Percentiles rank a stretch among this genome's conserved stretches.
Evolutionary conservation across 2,888 invertebrate genomes (phyloP).

Genomic region (Criorhina ranunculi): DNA sequence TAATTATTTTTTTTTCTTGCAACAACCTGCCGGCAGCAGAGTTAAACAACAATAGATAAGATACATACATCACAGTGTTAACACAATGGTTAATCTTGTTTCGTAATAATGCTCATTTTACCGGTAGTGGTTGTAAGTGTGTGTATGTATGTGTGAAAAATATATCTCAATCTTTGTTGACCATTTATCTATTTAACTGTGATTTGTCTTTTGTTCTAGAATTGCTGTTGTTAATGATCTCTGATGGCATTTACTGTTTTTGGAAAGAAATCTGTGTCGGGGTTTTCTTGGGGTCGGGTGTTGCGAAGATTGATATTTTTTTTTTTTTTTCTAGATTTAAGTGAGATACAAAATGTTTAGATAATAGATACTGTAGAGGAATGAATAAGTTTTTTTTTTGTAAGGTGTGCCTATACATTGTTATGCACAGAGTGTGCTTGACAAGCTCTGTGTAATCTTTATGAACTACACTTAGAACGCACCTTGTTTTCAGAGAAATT

Average conservation of each 20-base stretch:
- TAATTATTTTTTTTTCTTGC: slow-evolving; percentile 47
- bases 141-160: slow-evolving; percentile 35
- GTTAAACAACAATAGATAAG: slow-evolving; percentile 50
- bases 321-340: too few relatives aligned
- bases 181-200: slow-evolving; percentile 59
- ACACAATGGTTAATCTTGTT: slow-evolving; percentile 51
- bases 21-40: slow-evolving; percentile 46
- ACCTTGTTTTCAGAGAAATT: too few relatives aligned
- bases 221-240: slow-evolving; percentile 12
- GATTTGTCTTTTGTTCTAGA: slow-evolving; percentile 49
- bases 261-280: background rate
- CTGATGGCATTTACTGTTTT: background rate
- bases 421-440: too few relatives aligned
- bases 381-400: too few relatives aligned
- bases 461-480: too few relatives aligned
- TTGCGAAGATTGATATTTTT: slow-evolving; percentile 11
- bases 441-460: too few relatives aligned
- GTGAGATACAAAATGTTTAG: background rate
- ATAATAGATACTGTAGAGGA: background rate
- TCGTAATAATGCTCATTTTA: slow-evolving; percentile 33
- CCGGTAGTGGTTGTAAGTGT: slow-evolving; percentile 1
- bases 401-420: too few relatives aligned
- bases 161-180: slow-evolving; percentile 44
- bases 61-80: background rate
- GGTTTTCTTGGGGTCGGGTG: background rate